These are phyloP conservation scores for Darevskia mixta DNA, from an alignment of 2,797 vertebrate genomes.

Conservation along the genomic window DNA sequence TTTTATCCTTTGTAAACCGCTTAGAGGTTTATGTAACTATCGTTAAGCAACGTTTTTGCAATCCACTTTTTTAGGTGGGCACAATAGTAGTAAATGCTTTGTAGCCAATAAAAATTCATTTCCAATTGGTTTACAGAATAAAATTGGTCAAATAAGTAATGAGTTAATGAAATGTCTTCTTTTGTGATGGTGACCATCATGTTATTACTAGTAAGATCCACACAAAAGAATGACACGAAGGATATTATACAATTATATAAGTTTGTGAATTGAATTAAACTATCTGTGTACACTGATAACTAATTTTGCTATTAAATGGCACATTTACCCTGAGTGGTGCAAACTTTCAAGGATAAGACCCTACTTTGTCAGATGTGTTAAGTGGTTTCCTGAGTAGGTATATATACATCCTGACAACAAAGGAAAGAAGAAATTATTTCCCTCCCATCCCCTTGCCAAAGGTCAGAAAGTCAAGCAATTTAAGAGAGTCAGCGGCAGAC, in stretches of 20 bases:
- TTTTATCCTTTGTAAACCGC: too few relatives aligned
- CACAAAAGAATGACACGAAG: not conserved
- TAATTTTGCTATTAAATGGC: not conserved
- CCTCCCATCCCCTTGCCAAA: not conserved
- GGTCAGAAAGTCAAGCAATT: not conserved
- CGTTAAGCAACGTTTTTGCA: too few relatives aligned
- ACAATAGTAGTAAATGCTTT: not conserved
- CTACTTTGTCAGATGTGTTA: not conserved
- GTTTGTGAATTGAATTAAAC: not conserved
- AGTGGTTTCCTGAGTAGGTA: not conserved
- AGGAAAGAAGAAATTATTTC: not conserved
- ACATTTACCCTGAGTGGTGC: not conserved
- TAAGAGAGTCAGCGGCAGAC: not conserved
- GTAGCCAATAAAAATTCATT: not conserved
- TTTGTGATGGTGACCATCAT: not conserved
- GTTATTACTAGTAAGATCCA: not conserved
- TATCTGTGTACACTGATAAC: not conserved
- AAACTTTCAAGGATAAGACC: not conserved
- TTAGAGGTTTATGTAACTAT: too few relatives aligned
- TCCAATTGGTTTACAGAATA: not conserved
- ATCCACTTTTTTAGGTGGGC: too few relatives aligned
- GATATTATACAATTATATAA: not conserved
- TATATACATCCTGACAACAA: not conserved
- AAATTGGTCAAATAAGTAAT: not conserved
- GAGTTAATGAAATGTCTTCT: not conserved